Conservation (phyloP, 2,888 invertebrate genomes). For the Ectemnius cavifrons region DNA sequence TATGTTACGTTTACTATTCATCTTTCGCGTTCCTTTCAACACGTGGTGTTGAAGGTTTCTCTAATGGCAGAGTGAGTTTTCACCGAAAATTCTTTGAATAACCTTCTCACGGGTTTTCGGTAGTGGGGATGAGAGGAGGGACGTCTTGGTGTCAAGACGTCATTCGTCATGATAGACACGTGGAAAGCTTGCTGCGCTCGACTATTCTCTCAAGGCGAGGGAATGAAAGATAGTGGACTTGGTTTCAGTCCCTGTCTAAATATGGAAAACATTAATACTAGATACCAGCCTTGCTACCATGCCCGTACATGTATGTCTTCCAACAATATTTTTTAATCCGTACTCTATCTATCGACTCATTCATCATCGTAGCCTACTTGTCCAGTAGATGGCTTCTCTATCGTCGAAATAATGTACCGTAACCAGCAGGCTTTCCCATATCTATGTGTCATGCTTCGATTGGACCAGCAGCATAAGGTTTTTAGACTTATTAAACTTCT, state of each 20-base stretch:
- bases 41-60: no score
- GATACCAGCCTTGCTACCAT: not conserved
- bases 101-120: slow-evolving; percentile 36
- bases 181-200: slow-evolving; percentile 29
- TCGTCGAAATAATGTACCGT: slow-evolving; percentile 10
- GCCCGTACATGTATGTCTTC: not conserved
- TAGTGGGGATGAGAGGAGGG: slow-evolving; percentile 48
- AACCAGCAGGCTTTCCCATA: not conserved
- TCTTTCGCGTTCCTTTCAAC: no score
- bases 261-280: slow-evolving; percentile 6
- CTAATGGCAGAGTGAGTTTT: no score
- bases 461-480: no score
- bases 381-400: not conserved
- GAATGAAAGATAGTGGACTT: slow-evolving; percentile 3
- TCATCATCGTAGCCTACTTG: slow-evolving; percentile 4
- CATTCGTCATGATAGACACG: slow-evolving; percentile 54
- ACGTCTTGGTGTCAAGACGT: slow-evolving; percentile 48
- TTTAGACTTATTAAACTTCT: no score
- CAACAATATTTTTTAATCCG: slow-evolving; percentile 1
- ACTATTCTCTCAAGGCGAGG: not conserved
- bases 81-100: no score
- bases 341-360: not conserved
- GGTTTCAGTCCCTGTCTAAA: not conserved
- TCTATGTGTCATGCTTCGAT: not conserved
- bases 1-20: no score